Evolutionary conservation across 2,888 invertebrate genomes (phyloP), one percentile per base, ranked within the genome.

Genomic region (Yponomeuta cagnagella): DNA sequence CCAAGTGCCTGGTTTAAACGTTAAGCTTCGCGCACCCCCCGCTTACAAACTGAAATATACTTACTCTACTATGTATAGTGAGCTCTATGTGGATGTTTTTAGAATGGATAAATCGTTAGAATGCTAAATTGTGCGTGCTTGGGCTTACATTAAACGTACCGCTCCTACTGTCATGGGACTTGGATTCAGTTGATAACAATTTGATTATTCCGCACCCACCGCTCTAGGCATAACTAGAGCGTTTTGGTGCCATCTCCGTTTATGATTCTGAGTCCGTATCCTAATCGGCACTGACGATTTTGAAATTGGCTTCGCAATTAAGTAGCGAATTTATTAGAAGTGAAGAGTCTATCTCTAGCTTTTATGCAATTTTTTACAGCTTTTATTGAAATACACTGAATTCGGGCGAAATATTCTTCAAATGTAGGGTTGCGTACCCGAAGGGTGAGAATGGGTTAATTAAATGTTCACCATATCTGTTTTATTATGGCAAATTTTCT

Each of bases 141-240:
- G 52, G 52, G 52, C 12, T 58, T 58, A 58, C 52, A 58, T 58
- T 58, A 15, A 3, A 15, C 15, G 63, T 67, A 52, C 67, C 33
- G 67, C 48, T 66, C 58, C 48, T 66, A 67, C 31, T 64, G 10
- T 64, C 75, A 73, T 73, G 77, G 77, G 80, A 79, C 81, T 78
- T 82, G 84, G 77, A 78, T 76, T 74, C 74, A 76, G 74, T 74
- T 82, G 84, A 85, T 87, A 86, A 86, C 82, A 84, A 81, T 84
- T 85, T 85, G 82, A 87, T 86, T 85, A 86, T 80, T 81, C 80
- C 75, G 77, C 79, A 73, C 76, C 77, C 80, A 73, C 72, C 72
- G 71, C 65, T 58, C 52, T 58, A 58, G 52, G 52, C 52, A 5
- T 58, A 70, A 71, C 71, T 72, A 72, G 79, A 72, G 79, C 77